These are phyloP conservation scores for Aphyosemion australe DNA, from an alignment of 2,113 vertebrate genomes.

Conservation along the genomic window DNA sequence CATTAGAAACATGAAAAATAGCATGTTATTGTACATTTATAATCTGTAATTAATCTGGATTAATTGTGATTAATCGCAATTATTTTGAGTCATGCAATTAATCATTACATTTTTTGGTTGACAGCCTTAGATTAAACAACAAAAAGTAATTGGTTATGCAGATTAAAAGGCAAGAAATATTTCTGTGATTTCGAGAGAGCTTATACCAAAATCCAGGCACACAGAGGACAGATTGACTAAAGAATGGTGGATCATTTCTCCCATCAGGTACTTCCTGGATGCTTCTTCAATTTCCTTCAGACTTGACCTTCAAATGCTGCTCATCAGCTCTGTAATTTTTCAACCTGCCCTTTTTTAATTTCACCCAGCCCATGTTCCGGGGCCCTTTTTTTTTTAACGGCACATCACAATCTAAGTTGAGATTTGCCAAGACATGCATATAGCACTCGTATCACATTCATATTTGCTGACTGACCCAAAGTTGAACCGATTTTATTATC, in stretches of 20 bases:
- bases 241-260: neutral
- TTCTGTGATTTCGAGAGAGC: neutral
- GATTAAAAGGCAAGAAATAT: too few relatives aligned
- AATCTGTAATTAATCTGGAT: too few relatives aligned
- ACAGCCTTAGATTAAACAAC: too few relatives aligned
- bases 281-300: neutral
- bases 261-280: neutral
- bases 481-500: slow-evolving; percentile 69
- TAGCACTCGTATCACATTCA: neutral
- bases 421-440: neutral
- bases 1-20: too few relatives aligned
- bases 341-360: neutral
- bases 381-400: too few relatives aligned
- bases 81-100: too few relatives aligned
- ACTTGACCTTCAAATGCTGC: neutral
- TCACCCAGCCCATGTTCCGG: too few relatives aligned
- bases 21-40: too few relatives aligned
- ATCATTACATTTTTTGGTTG: too few relatives aligned
- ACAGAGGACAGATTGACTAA: neutral
- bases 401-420: neutral
- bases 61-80: too few relatives aligned
- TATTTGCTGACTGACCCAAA: slow-evolving; percentile 47
- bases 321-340: neutral
- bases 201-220: neutral
- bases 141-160: too few relatives aligned